phyloP scores from a whole-genome alignment of 2,888 invertebrate genomes.

The Andrena camellia region DNA sequence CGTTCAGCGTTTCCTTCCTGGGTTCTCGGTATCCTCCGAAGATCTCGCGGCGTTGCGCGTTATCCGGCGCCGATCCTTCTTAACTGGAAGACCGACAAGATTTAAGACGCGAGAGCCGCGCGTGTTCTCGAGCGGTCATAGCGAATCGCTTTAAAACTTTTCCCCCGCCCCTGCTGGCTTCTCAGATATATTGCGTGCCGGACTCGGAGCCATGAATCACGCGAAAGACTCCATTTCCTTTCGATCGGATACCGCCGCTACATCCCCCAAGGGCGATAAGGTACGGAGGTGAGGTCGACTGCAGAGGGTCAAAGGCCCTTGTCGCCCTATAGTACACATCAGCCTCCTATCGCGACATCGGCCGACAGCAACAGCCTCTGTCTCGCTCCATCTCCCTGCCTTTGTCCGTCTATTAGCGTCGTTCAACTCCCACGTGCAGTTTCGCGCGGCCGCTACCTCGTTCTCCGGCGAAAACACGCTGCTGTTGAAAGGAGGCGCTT shows the following conservation, averaged over 20 bases:
- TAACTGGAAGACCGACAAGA: conserved; percentile 14
- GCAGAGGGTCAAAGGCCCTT: conserved; percentile 56
- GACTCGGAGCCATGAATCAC: conserved; percentile 49
- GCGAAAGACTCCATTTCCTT: conserved; percentile 59
- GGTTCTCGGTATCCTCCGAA: conserved; percentile 1
- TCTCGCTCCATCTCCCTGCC: conserved; percentile 1
- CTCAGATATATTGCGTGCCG: conserved; percentile 46
- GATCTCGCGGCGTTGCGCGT: neutral
- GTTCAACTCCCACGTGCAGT: conserved; percentile 15
- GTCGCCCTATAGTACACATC: conserved; percentile 46
- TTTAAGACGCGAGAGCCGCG: conserved; percentile 21
- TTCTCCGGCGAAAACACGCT: conserved; percentile 41
- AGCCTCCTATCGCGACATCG: conserved; percentile 61
- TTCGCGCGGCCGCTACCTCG: conserved; percentile 21
- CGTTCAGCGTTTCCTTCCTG: conserved; percentile 1
- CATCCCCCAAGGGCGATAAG: conserved; percentile 56
- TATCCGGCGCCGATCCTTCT: neutral
- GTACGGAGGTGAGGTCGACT: conserved; percentile 49
- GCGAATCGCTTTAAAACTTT: conserved; percentile 50
- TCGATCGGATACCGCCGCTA: conserved; percentile 51
- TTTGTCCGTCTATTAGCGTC: conserved; percentile 39
- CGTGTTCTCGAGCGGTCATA: conserved; percentile 35
- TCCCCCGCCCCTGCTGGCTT: conserved; percentile 1
- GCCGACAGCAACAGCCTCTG: conserved; percentile 27
- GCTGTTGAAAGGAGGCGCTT: conserved; percentile 10